Evolutionary conservation across 2,113 vertebrate genomes (phyloP).

Genomic region (Corythoichthys haematopterus): DNA sequence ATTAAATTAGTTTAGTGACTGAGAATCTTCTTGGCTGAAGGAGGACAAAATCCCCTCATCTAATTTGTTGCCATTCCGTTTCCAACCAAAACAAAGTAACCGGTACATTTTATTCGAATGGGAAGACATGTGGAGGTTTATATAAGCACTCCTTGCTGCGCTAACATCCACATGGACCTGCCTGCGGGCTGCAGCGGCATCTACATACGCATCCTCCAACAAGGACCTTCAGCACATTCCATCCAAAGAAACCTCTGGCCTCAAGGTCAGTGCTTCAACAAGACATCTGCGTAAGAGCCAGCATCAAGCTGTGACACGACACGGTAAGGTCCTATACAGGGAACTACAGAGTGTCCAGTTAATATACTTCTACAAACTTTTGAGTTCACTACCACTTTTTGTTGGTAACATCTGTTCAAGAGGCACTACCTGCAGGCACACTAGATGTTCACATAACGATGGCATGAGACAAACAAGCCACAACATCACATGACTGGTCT

Average conservation of each 20-base stretch:
- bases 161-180: slow-evolving; percentile 43
- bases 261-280: slow-evolving; percentile 24
- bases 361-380: slow-evolving; percentile 9
- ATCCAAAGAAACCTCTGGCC: slow-evolving; percentile 38
- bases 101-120: slow-evolving; percentile 51
- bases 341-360: slow-evolving; percentile 13
- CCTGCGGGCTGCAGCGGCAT: slow-evolving; percentile 29
- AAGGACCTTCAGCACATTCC: slow-evolving; percentile 49
- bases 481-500: slow-evolving; percentile 28
- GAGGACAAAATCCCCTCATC: slow-evolving; percentile 1
- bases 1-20: slow-evolving; percentile 1
- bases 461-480: neutral
- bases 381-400: slow-evolving; percentile 2
- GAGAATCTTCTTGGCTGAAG: neutral
- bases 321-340: slow-evolving; percentile 8
- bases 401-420: neutral
- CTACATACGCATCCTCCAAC: slow-evolving; percentile 31
- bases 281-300: slow-evolving; percentile 52
- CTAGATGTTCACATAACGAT: neutral
- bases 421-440: neutral
- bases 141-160: slow-evolving; percentile 53
- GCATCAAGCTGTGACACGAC: slow-evolving; percentile 34
- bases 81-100: slow-evolving; percentile 52
- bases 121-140: slow-evolving; percentile 59
- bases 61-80: slow-evolving; percentile 21